phyloP scores from a whole-genome alignment of 2,888 invertebrate species.

The Serripes groenlandicus region DNA sequence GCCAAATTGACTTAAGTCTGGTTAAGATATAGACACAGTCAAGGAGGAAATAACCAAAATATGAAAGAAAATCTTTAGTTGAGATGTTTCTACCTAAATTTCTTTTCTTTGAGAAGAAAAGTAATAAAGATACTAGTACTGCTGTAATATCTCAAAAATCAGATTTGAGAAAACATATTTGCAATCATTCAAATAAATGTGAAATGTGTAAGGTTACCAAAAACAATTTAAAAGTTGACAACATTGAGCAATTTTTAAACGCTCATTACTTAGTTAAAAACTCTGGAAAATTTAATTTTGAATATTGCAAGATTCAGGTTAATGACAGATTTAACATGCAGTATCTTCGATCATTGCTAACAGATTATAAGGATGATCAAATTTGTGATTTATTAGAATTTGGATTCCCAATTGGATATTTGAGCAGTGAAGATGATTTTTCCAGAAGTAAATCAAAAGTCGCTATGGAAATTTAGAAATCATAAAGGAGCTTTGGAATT shows the following conservation, averaged over 20 bases:
- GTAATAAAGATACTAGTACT: no score
- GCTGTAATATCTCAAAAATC: no score
- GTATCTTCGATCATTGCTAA: background rate
- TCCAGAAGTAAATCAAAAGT: background rate
- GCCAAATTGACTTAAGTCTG: background rate
- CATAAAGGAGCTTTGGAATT: background rate
- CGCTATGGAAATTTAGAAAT: background rate
- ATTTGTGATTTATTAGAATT: slow-evolving; percentile 15
- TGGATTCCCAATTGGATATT: background rate
- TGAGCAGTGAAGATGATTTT: background rate
- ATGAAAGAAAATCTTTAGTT: no score
- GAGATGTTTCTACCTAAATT: no score
- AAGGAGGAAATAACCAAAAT: no score
- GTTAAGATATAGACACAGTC: no score
- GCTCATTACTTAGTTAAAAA: background rate
- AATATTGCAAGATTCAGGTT: slow-evolving; percentile 3
- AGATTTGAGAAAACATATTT: background rate
- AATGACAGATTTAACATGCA: slow-evolving; percentile 1
- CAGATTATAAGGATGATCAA: background rate
- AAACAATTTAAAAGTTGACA: background rate
- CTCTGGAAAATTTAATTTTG: slow-evolving; percentile 15
- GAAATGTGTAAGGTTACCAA: background rate
- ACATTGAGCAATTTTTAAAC: background rate
- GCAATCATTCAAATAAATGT: slow-evolving; percentile 11
- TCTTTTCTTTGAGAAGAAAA: no score